A percentile compares a stretch with the other conserved stretches of the same genome.
Conservation (phyloP, 2,113 vertebrate genomes). For the Stomatorhinus ivindoensis region DNA sequence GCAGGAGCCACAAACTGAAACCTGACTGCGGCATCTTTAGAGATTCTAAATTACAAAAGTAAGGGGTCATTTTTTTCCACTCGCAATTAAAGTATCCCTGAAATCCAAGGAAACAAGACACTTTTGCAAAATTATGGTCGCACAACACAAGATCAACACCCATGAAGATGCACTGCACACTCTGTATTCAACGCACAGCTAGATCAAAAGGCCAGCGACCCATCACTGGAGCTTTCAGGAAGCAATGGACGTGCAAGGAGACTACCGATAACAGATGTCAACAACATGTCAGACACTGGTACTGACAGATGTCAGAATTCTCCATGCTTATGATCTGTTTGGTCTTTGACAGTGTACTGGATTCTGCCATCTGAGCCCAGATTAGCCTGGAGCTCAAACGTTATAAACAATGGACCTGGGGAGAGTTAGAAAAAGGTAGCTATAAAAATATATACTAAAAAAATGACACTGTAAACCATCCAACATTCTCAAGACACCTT, state of each 20-base stretch:
- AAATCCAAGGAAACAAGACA: background rate
- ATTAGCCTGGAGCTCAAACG: background rate
- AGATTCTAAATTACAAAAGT: background rate
- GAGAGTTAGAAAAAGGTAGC: background rate
- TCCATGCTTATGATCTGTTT: conserved; percentile 17
- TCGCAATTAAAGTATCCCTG: background rate
- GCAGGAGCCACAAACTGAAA: background rate
- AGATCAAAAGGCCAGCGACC: background rate
- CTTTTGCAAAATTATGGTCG: background rate
- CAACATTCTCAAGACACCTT: background rate
- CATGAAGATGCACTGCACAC: background rate
- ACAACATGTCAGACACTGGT: conserved; percentile 5
- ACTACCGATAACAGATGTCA: conserved; percentile 22
- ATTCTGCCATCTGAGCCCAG: background rate
- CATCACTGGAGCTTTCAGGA: background rate
- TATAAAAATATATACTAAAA: background rate
- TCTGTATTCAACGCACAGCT: background rate
- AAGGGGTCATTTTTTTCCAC: background rate
- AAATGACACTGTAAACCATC: background rate
- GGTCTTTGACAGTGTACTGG: background rate
- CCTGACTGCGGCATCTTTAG: background rate
- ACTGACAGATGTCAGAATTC: conserved; percentile 18
- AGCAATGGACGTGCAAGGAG: conserved; percentile 8
- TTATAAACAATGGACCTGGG: conserved; percentile 10
- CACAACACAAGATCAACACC: background rate